Evolutionary conservation across 2,113 vertebrate species (phyloP).

Genomic region (Zapus hudsonius): DNA sequence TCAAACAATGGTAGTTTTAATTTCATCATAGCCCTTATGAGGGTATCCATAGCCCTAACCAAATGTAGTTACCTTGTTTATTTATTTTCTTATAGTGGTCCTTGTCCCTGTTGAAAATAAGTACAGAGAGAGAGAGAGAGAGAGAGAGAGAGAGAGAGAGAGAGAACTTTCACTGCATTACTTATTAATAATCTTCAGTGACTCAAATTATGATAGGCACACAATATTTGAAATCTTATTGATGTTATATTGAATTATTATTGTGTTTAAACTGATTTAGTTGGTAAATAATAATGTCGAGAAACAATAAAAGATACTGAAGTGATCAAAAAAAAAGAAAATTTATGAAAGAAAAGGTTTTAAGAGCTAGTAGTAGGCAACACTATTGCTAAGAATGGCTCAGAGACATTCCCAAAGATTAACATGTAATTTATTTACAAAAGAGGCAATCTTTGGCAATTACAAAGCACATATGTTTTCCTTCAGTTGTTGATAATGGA

Average conservation of each 20-base stretch:
- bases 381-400: constrained; percentile 27
- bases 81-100: constrained; percentile 13
- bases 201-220: not conserved
- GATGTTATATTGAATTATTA: not conserved
- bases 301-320: constrained; percentile 1
- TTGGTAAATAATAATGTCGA: constrained; percentile 20
- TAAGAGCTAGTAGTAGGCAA: constrained; percentile 20
- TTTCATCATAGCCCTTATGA: not conserved
- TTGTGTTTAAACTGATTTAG: not conserved
- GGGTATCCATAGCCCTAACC: not conserved
- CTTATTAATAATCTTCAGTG: not conserved
- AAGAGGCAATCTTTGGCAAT: constrained; percentile 47
- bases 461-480: constrained; percentile 28
- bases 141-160: not conserved
- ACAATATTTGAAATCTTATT: not conserved
- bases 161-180: not conserved
- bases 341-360: not conserved
- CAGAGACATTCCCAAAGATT: constrained; percentile 17
- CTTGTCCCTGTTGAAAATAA: constrained; percentile 40
- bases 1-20: not conserved
- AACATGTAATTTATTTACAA: constrained; percentile 55
- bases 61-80: not conserved
- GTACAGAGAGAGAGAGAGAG: not conserved
- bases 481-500: constrained; percentile 49
- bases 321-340: constrained; percentile 33